Base-by-base conservation (phyloP, 2,797 vertebrate species). In the Odontamblyopus lacepedii region DNA sequence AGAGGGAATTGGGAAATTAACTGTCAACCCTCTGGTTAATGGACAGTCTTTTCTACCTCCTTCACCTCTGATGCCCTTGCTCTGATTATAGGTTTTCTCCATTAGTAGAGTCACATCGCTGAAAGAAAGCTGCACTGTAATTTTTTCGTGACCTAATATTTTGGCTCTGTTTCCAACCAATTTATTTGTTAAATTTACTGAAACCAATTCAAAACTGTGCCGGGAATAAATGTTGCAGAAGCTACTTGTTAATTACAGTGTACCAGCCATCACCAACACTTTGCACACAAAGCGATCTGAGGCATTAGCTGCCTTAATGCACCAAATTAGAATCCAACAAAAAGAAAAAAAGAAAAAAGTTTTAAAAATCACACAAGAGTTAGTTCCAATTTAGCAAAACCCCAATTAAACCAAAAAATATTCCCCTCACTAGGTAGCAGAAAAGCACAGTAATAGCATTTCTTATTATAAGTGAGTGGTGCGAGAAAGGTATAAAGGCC, bases 371-470 rank as follows among this genome's bases (percentile, higher is more conserved):
- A 48, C 35, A 48, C 23, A 29, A 66, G 50, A 29, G 15, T 51
- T 29, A 3, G 26, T 48, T 27, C 15, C 44, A 51, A 30, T 48
- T 38, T 2, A 63, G 12, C 63, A 26, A 64, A 48, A 55, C 29
- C 50, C 73, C 68, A 82, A 81, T 86, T 83, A 80, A 60, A 63
- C 16, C 16, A 60, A 61, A 71, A 67, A 13, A 64, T 51, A 56
- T 75, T 78, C 77, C 27, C 65, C 35, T 65, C 59, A 62, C 55
- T 63, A 61, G 13, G 32, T 19, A 56, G 70, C 16, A 65, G 29
- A 32, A 55, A 64, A 18, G 29, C 67, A 4, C 26, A 73, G 63
- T 59, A 69, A 32, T 62, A 73, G 55, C 64, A 29, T 76, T 44
- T 61, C 71, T 61, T 77, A 57, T 76, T 71, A 78, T 69, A 60